A percentile compares a stretch with the other conserved stretches of the same genome.
phyloP scores from a whole-genome alignment of 2,797 vertebrate species.

The Gymnoscopelus microlampas region DNA sequence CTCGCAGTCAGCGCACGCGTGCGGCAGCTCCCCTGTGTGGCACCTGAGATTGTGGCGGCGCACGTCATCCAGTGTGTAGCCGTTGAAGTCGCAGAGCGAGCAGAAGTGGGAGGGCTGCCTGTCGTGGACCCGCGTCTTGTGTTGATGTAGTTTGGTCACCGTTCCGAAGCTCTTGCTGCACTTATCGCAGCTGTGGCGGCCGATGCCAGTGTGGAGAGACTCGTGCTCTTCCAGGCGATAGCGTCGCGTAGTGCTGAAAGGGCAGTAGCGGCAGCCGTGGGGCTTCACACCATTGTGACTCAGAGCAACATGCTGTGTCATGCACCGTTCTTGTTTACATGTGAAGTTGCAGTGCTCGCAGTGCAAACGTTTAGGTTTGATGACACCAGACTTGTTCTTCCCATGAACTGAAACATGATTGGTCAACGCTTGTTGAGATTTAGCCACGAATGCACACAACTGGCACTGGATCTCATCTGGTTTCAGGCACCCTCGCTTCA shows the following conservation, averaged over 20 bases:
- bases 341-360: constrained; percentile 87
- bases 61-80: constrained; percentile 90
- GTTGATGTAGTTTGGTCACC: constrained; percentile 89
- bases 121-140: constrained; percentile 89
- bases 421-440: constrained; percentile 76
- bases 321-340: constrained; percentile 87
- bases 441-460: constrained; percentile 83
- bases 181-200: constrained; percentile 85
- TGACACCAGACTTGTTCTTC: constrained; percentile 37
- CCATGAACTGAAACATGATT: constrained; percentile 79
- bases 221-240: constrained; percentile 92
- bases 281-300: constrained; percentile 88
- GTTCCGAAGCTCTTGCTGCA: constrained; percentile 92
- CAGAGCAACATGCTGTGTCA: constrained; percentile 85
- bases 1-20: constrained; percentile 84
- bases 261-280: constrained; percentile 86
- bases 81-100: constrained; percentile 89
- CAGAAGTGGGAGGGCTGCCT: constrained; percentile 91
- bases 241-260: constrained; percentile 89
- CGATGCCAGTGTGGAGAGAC: constrained; percentile 91
- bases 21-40: constrained; percentile 85
- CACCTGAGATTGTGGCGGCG: constrained; percentile 90
- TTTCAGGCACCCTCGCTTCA: constrained; percentile 83
- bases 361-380: constrained; percentile 58
- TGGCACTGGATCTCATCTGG: constrained; percentile 80